Conservation (phyloP, 2,797 vertebrate genomes). For the Nannoperca obscura region DNA sequence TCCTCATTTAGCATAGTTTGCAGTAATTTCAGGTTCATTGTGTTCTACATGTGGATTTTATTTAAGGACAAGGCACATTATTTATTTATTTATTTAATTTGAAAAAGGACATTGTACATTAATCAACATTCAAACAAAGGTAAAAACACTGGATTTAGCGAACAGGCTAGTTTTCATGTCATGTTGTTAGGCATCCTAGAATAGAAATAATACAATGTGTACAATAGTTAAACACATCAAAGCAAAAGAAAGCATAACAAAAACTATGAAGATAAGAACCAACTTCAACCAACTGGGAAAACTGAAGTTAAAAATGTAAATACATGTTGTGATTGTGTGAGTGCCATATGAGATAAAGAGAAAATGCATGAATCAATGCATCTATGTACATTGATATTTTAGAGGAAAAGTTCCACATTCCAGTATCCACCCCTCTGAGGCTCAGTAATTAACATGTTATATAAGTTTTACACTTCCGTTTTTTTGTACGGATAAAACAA, state of each 20-base stretch:
- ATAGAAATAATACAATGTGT: too few species aligned
- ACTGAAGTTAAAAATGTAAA: background rate
- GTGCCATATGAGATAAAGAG: background rate
- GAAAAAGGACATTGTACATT: too few species aligned
- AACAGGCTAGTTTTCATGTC: too few species aligned
- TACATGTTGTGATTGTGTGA: background rate
- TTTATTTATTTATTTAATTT: too few species aligned
- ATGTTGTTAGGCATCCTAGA: too few species aligned
- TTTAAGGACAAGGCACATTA: background rate
- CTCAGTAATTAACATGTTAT: background rate
- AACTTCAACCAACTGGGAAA: too few species aligned
- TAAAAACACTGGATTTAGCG: too few species aligned
- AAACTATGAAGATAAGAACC: background rate
- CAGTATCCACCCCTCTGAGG: background rate
- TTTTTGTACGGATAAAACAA: background rate
- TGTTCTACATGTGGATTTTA: slow-evolving; percentile 16
- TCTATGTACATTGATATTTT: background rate
- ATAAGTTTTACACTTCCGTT: background rate
- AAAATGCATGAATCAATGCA: background rate
- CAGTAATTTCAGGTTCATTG: slow-evolving; percentile 18
- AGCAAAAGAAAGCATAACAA: background rate
- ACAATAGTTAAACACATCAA: background rate
- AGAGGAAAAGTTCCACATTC: background rate
- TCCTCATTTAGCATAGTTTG: slow-evolving; percentile 57
- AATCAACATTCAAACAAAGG: too few species aligned